Evolutionary conservation across 92 coral and sea anemone species (phyloP).

Genomic region (Hydrozoanthus gracilis): DNA sequence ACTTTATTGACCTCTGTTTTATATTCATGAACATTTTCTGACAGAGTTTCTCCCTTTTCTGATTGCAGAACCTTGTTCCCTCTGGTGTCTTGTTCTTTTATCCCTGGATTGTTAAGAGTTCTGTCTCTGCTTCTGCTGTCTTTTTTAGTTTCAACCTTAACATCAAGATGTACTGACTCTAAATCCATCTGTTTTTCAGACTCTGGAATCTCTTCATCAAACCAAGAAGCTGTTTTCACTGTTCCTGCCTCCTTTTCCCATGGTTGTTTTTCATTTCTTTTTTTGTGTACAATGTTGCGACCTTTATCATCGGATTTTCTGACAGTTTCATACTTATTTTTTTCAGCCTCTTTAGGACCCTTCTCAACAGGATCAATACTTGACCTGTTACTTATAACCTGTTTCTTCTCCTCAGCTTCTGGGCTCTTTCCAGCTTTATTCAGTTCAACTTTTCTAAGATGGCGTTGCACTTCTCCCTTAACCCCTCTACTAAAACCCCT

Average conservation of each 20-base stretch:
- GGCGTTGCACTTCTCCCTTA: conserved; percentile 28
- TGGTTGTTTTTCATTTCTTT: conserved; percentile 12
- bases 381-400: not conserved
- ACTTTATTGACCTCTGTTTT: conserved; percentile 23
- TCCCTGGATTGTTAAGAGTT: not conserved
- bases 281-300: conserved; percentile 4
- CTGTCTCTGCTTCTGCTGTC: not conserved
- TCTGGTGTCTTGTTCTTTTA: not conserved
- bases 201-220: conserved; percentile 74
- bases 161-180: conserved; percentile 56
- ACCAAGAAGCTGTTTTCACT: conserved; percentile 81
- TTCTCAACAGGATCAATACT: not conserved
- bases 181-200: conserved; percentile 62
- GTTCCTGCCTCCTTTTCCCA: conserved; percentile 50
- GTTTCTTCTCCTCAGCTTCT: conserved; percentile 9
- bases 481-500: conserved; percentile 48
- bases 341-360: not conserved
- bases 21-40: not conserved
- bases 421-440: not conserved
- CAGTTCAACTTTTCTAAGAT: conserved; percentile 8
- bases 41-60: not conserved
- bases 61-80: not conserved
- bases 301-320: not conserved
- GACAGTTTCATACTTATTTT: not conserved
- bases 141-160: conserved; percentile 39